Evolutionary conservation across 1,140 invertebrate genomes (phyloP).

Genomic region (Leptinotarsa defecta): DNA sequence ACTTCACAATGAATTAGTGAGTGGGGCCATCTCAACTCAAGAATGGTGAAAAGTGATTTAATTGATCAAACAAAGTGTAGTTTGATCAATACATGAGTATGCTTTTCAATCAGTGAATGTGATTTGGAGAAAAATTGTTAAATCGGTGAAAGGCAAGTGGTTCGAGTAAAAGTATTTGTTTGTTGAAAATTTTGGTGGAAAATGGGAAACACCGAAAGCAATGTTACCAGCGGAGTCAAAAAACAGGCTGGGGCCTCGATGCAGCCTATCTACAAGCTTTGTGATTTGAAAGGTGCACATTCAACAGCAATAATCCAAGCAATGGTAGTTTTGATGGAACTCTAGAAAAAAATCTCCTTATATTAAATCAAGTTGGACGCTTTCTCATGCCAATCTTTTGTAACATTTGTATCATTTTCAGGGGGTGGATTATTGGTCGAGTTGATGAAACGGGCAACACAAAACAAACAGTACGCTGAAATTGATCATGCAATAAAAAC

Average conservation of each 20-base stretch:
- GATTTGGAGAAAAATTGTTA: slow-evolving; percentile 24
- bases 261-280: slow-evolving; percentile 80
- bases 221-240: slow-evolving; percentile 89
- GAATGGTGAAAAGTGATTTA: neutral
- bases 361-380: too few relatives aligned
- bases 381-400: neutral
- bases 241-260: slow-evolving; percentile 85
- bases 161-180: neutral
- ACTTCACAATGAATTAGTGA: neutral
- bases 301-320: too few relatives aligned
- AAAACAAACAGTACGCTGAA: slow-evolving; percentile 86
- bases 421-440: slow-evolving; percentile 90
- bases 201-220: slow-evolving; percentile 93
- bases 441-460: slow-evolving; percentile 88
- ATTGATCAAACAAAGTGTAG: slow-evolving; percentile 26
- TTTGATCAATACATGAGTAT: slow-evolving; percentile 32
- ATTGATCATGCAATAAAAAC: slow-evolving; percentile 88
- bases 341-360: too few relatives aligned
- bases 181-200: neutral
- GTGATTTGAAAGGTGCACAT: slow-evolving; percentile 80
- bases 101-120: slow-evolving; percentile 27
- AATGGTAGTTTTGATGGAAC: too few relatives aligned
- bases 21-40: neutral
- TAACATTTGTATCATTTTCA: slow-evolving; percentile 48
- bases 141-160: slow-evolving; percentile 13